These are phyloP conservation scores for Patagioenas fasciata DNA, from an alignment of 2,113 vertebrate genomes.

Conservation along the genomic window DNA sequence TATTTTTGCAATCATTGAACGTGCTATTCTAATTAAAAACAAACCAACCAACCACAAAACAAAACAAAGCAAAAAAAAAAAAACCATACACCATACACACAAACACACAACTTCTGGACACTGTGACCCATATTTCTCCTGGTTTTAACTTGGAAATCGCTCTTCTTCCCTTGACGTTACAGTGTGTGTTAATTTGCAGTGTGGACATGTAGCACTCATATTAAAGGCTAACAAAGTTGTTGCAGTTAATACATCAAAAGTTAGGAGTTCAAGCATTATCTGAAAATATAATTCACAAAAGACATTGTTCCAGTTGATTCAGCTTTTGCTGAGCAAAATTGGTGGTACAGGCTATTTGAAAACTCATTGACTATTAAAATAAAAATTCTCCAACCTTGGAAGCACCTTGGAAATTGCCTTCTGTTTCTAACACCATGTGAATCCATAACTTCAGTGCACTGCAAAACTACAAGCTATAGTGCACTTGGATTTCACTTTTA, in stretches of 20 bases:
- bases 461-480: neutral
- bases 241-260: neutral
- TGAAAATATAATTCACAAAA: neutral
- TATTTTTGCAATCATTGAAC: neutral
- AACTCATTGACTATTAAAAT: neutral
- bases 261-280: neutral
- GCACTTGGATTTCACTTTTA: neutral
- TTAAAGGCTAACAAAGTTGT: neutral
- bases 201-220: rapidly evolving
- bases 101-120: neutral
- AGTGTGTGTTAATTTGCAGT: neutral
- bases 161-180: neutral
- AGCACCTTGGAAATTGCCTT: neutral
- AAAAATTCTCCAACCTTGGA: neutral
- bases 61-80: no score
- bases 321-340: neutral
- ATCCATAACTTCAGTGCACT: neutral
- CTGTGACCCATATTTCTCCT: neutral
- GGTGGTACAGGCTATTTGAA: neutral
- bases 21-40: neutral
- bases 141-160: neutral
- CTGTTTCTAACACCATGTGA: neutral
- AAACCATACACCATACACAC: no score
- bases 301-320: neutral
- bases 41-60: no score